phyloP scores from a whole-genome alignment of 92 coral and sea anemone genomes.

The Phenganax stokvisi region DNA sequence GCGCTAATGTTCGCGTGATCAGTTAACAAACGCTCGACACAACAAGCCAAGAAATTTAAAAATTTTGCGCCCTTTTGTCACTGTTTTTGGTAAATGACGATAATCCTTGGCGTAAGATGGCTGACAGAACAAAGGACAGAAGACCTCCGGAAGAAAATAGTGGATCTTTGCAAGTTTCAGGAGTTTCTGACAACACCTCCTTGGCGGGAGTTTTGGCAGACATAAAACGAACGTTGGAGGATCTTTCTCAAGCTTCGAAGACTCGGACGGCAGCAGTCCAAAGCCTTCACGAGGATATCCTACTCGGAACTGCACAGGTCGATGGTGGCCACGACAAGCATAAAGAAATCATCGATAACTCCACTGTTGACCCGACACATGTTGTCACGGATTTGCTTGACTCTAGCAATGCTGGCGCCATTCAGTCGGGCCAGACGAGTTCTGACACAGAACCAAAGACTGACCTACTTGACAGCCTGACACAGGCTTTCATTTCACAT shows the following conservation, averaged over 20 bases:
- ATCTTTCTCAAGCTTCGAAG: slow-evolving; percentile 31
- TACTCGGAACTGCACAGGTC: neutral
- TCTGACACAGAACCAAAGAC: slow-evolving; percentile 29
- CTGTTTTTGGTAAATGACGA: neutral
- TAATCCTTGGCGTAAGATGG: too few relatives aligned
- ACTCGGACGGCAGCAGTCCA: slow-evolving; percentile 39
- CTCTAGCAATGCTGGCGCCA: slow-evolving; percentile 32
- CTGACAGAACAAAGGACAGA: neutral
- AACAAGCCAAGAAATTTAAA: neutral
- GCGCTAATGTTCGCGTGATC: slow-evolving; percentile 1
- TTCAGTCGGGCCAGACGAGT: neutral
- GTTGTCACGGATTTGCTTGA: slow-evolving; percentile 50
- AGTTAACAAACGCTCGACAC: neutral
- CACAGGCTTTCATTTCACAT: slow-evolving; percentile 44
- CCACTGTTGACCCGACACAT: slow-evolving; percentile 38
- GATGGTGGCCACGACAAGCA: slow-evolving; percentile 7
- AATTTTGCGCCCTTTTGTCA: neutral
- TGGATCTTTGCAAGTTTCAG: neutral
- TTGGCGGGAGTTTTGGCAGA: slow-evolving; percentile 30
- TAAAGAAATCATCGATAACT: neutral
- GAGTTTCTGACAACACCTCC: neutral
- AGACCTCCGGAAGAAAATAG: neutral
- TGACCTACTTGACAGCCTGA: slow-evolving; percentile 55
- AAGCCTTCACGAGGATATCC: slow-evolving; percentile 39
- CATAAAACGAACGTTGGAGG: slow-evolving; percentile 29